Base-by-base conservation (phyloP, 2,113 vertebrate genomes). In the Siniperca chuatsi region DNA sequence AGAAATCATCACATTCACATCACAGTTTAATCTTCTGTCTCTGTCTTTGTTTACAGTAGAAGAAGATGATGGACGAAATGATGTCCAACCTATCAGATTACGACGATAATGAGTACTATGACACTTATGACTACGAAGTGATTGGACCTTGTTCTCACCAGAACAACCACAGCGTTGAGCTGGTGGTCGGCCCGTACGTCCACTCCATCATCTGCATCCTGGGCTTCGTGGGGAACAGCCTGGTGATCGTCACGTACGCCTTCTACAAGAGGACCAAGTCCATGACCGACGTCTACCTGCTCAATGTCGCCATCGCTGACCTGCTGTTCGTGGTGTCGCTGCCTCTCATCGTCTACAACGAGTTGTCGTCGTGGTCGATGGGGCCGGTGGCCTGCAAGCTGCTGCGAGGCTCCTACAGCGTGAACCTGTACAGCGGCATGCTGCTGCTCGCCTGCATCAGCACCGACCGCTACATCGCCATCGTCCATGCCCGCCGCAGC, bases 391-490 rank as follows among this genome's bases (percentile, higher is more conserved):
- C 93, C n/a, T 99, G 98, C 91, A 98, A 98, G 89, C 85, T 99
- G 55, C 79, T 95, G 50, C 94, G 93, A 2, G 97, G 97, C 21
- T 87, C 97, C 66, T 98, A 98, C 42, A 96, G 96, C 0, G 78
- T 98, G 78, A 99, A 99, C 95, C 96, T 99, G 72, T 97, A 96
- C 94, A 97, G 97, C 2, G 97, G 97, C 61, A 97, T 97, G 96
- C 90, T 99, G 79, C 95, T 99, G 73, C 87, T 99, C 75, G 96
- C 97, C 64, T 98, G 97, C 40, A 93, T 99, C 90, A 97, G 97
- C 4, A 61, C 96, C 55, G 98, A 99, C 90, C 95, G 98, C 48
- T 99, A 98, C 87, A 67, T 98, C 0, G 97, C 98, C 67, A 97
- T 99, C 0, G 98, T 99, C 0, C 97, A 97, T 86, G 97, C 97